phyloP scores from a whole-genome alignment of 2,888 invertebrate species.

The Agrotis exclamationis region DNA sequence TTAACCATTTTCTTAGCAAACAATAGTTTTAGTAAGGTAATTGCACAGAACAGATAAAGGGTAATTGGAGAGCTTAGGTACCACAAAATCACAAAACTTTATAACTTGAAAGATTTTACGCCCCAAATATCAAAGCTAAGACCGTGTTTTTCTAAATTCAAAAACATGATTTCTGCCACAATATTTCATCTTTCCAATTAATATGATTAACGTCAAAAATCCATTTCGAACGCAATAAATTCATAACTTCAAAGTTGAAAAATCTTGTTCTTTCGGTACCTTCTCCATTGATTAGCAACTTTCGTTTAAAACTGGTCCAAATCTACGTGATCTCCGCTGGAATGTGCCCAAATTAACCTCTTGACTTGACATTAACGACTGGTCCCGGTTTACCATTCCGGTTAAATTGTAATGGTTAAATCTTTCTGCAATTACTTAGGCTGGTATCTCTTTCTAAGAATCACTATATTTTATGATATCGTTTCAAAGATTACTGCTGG shows the following conservation, averaged over 20 bases:
- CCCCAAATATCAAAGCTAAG: neutral
- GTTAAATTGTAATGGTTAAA: constrained; percentile 48
- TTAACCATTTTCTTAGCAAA: neutral
- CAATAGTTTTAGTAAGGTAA: neutral
- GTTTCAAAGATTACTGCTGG: constrained; percentile 13
- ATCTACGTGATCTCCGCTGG: constrained; percentile 45
- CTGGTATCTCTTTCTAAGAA: constrained; percentile 28
- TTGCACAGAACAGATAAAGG: too few relatives aligned
- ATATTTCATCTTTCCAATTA: constrained; percentile 8
- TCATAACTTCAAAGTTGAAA: neutral
- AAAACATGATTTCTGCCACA: neutral
- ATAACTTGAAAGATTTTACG: neutral
- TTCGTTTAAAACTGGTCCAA: constrained; percentile 37
- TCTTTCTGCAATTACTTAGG: constrained; percentile 35
- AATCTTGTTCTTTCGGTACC: constrained; percentile 13
- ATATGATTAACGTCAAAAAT: constrained; percentile 2
- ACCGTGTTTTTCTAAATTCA: neutral
- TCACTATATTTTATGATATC: constrained; percentile 28
- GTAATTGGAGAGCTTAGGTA: neutral
- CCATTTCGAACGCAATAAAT: constrained; percentile 3
- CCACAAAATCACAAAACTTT: neutral
- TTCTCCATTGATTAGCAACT: constrained; percentile 19
- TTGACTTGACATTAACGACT: constrained; percentile 60
- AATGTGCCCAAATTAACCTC: constrained; percentile 61
- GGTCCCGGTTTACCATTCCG: constrained; percentile 42